Conservation (phyloP, 2,113 vertebrate genomes). For the Myrmecobius fasciatus region DNA sequence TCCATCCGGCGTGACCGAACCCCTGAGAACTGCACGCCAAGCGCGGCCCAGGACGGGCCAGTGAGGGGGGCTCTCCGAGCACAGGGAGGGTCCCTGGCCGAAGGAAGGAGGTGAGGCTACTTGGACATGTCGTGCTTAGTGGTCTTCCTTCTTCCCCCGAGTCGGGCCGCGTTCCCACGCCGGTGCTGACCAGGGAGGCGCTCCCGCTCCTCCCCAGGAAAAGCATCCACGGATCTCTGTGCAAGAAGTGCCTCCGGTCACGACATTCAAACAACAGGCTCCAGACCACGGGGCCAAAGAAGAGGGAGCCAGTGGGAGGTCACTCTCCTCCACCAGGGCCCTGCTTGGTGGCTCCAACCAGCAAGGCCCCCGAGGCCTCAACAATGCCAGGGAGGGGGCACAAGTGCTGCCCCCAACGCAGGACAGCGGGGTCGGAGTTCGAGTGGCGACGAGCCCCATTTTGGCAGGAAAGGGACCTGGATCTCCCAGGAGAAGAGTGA, state of each 20-base stretch:
- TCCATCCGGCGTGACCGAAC: slow-evolving; percentile 76
- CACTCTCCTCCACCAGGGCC: not conserved
- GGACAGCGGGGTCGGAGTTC: not conserved
- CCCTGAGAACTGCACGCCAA: slow-evolving; percentile 82
- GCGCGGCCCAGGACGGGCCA: not conserved
- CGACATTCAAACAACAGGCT: not conserved
- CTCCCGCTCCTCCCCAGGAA: not conserved
- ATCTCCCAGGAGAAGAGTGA: not conserved
- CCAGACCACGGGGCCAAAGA: not conserved
- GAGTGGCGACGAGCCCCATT: not conserved
- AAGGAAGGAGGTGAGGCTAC: not conserved
- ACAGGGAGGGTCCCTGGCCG: not conserved
- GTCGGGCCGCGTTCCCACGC: not conserved
- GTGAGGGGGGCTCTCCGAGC: not conserved
- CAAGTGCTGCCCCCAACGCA: not conserved
- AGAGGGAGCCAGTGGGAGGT: not conserved
- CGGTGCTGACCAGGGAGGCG: rapidly evolving
- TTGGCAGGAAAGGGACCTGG: slow-evolving; percentile 2
- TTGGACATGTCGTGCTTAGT: slow-evolving; percentile 19
- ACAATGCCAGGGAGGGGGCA: not conserved
- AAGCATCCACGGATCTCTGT: not conserved
- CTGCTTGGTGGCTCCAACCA: not conserved
- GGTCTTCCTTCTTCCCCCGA: slow-evolving; percentile 44
- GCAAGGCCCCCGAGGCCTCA: not conserved
- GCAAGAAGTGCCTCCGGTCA: not conserved